Base-by-base conservation (phyloP, 1,140 invertebrate species). In the Ceratosolen solmsi region DNA sequence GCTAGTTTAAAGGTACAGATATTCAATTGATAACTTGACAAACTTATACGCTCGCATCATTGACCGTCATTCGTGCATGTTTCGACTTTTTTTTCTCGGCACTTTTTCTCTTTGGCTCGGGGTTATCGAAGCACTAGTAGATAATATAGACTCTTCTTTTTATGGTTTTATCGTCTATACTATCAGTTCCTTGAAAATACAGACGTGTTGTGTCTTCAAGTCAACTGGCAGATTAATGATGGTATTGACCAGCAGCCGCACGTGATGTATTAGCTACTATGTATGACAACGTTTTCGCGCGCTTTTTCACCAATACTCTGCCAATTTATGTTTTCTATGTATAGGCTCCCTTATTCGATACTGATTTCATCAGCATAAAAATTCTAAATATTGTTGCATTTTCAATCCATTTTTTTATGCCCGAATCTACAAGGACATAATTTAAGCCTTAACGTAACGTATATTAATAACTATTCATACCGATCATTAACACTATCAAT, bases 81-180 rank as follows among this genome's bases (percentile, higher is more conserved):
- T 2, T 54, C 49, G 15, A 20, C 27, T 36, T 36, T n/a, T 73
- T 46, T 73, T 80, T 72, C 25, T 72, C 13, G 20, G 5, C 3
- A 1, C 27, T 54, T 38, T 79, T 22, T 76, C 51, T 70, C 72
- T 15, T 11, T 63, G 38, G 65, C 25, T 68, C 83, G 84, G 76
- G 89, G 88, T 90, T 89, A 90, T 90, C 89, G 38, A 65, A 56
- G 70, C 84, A 27, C 74, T 49, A 51, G n/a, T 9, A 65, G 74
- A 82, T 82, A 82, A 11, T 33, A 9, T 2, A 15, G 27, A 38
- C 22, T 82, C 65, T 84, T 78, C 58, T 54, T 72, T 36, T 25
- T 56, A 27, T 0, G 33, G 9, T 0, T 76, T 84, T 20, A 27
- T 70, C 73, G 22, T 8, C 33, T 70, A 72, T 58, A 38, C 38